Conservation (phyloP, 1,140 invertebrate species). For the Heliconius nattereri region DNA sequence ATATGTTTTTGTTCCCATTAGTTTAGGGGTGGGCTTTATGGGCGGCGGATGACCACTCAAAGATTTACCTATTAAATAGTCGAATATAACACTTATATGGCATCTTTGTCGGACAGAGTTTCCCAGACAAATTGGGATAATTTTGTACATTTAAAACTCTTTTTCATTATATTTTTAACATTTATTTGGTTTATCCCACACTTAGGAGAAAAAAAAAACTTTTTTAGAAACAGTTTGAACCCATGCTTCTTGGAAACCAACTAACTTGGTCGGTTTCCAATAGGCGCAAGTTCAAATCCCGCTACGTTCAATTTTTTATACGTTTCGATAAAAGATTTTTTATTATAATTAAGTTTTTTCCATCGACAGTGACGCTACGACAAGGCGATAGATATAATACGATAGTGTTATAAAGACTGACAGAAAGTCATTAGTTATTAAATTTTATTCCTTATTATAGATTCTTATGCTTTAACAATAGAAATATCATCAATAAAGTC, state of each 20-base stretch:
- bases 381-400: not conserved
- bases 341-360: not conserved
- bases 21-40: conserved; percentile 37
- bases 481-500: conserved; percentile 21
- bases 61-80: conserved; percentile 1
- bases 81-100: not conserved
- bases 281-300: no score
- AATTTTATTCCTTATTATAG: not conserved
- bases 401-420: not conserved
- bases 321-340: no score
- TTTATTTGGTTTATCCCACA: no score
- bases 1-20: conserved; percentile 63
- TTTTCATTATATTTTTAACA: no score
- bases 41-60: not conserved
- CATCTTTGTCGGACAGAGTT: not conserved
- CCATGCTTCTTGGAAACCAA: no score
- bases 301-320: no score
- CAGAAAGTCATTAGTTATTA: not conserved
- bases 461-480: not conserved
- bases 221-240: no score
- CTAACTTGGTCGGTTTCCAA: no score
- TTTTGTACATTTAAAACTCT: not conserved
- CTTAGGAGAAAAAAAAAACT: no score
- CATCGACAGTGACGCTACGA: not conserved
- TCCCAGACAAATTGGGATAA: not conserved